These are phyloP conservation scores for Perizoma affinitatum DNA, from an alignment of 2,888 invertebrate species.

Conservation along the genomic window DNA sequence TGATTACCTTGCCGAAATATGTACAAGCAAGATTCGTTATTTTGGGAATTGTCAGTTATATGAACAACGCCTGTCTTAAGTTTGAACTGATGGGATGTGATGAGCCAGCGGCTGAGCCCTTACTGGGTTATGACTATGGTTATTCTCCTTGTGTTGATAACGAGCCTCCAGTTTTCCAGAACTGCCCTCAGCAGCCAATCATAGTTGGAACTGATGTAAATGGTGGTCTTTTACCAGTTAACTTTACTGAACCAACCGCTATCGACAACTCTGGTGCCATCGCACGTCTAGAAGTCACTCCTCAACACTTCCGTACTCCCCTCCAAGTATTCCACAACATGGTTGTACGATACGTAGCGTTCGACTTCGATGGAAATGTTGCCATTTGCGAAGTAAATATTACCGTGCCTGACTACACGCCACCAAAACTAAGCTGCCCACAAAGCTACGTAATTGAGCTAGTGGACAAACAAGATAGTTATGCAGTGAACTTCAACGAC, in stretches of 20 bases:
- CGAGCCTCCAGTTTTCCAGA: conserved; percentile 98
- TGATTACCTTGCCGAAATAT: conserved; percentile 97
- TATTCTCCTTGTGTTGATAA: conserved; percentile 97
- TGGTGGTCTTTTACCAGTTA: conserved; percentile 94
- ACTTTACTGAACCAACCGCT: conserved; percentile 96
- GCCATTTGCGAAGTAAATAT: conserved; percentile 98
- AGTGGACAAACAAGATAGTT: conserved; percentile 94
- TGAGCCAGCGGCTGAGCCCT: conserved; percentile 90
- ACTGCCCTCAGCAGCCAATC: conserved; percentile 97
- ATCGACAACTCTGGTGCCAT: conserved; percentile 98
- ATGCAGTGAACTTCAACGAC: conserved; percentile 95
- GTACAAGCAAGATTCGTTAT: conserved; percentile 97
- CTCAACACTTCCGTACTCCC: conserved; percentile 95
- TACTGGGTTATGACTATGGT: conserved; percentile 96
- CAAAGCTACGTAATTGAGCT: conserved; percentile 97
- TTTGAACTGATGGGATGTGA: conserved; percentile 98
- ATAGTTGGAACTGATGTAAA: conserved; percentile 94
- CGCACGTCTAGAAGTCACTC: conserved; percentile 95
- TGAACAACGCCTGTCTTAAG: conserved; percentile 97
- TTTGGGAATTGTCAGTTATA: conserved; percentile 97
- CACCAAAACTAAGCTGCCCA: conserved; percentile 94
- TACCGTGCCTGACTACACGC: conserved; percentile 96
- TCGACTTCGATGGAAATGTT: conserved; percentile 98
- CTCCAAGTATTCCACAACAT: conserved; percentile 95
- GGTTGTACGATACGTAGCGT: conserved; percentile 97